Evolutionary conservation across 2,113 vertebrate species (phyloP).

Genomic region (Turdus rufiventris): DNA sequence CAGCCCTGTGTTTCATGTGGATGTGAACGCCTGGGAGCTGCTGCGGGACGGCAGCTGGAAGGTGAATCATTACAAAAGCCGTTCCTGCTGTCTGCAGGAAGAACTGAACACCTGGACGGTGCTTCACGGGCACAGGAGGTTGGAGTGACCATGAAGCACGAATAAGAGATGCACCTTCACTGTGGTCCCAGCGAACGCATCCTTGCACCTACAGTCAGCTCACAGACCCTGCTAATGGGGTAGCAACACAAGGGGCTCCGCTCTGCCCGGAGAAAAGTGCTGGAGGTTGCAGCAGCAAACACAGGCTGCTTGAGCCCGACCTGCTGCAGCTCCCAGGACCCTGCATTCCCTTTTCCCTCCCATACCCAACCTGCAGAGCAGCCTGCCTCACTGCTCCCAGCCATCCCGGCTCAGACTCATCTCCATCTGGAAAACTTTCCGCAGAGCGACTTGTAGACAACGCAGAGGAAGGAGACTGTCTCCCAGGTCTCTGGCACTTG

Average conservation of each 20-base stretch:
- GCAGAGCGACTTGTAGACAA: neutral
- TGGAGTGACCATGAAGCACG: neutral
- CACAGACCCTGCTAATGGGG: neutral
- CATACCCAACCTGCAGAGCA: neutral
- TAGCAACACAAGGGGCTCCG: neutral
- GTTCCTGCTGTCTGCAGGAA: neutral
- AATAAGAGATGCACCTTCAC: fast-evolving
- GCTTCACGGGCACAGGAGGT: neutral
- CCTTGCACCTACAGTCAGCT: neutral
- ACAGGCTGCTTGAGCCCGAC: neutral
- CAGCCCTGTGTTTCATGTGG: neutral
- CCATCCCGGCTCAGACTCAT: neutral
- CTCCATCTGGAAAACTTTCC: neutral
- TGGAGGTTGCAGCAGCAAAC: neutral
- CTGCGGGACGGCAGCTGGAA: neutral
- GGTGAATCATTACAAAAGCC: neutral
- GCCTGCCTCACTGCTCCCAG: neutral
- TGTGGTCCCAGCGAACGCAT: fast-evolving
- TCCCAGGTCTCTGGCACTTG: neutral
- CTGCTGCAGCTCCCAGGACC: neutral
- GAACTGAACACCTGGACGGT: neutral
- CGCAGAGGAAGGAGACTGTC: neutral
- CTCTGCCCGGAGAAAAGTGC: neutral
- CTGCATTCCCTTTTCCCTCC: fast-evolving
- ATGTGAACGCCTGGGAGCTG: neutral